Conservation (phyloP, 2,113 vertebrate species). For the Sander vitreus region DNA sequence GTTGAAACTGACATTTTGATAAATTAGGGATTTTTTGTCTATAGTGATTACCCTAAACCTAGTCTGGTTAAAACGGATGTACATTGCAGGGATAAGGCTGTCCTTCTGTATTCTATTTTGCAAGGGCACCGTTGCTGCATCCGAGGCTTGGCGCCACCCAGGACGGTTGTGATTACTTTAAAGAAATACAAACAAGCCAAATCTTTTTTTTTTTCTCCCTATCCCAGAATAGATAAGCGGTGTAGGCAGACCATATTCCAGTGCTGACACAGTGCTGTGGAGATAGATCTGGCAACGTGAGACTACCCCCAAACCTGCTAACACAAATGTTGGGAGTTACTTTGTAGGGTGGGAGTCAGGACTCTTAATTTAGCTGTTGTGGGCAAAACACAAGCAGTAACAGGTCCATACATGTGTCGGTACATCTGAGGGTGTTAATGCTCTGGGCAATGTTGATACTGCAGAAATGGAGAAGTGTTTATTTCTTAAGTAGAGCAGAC, state of each 20-base stretch:
- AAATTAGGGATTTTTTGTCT: neutral
- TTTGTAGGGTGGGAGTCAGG: slow-evolving; percentile 5
- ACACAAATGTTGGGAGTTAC: slow-evolving; percentile 25
- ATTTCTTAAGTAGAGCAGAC: slow-evolving; percentile 32
- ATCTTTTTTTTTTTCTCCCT: no score
- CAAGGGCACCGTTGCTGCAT: no score
- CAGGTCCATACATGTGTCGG: slow-evolving; percentile 42
- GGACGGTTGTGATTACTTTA: no score
- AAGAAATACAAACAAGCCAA: no score
- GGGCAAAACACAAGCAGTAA: slow-evolving; percentile 11
- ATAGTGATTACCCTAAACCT: slow-evolving; percentile 9
- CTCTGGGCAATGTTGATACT: neutral
- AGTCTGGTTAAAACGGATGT: no score
- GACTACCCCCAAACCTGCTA: slow-evolving; percentile 23
- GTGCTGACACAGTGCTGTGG: no score
- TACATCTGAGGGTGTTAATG: neutral
- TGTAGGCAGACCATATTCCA: no score
- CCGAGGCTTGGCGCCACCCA: no score
- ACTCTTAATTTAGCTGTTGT: slow-evolving; percentile 2
- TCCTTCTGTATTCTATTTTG: no score
- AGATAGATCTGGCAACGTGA: no score
- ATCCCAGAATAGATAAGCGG: no score
- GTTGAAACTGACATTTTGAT: neutral
- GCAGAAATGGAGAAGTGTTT: slow-evolving; percentile 35
- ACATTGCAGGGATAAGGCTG: no score